A percentile compares a stretch with the other conserved stretches of the same genome.
Conservation (phyloP, 2,113 vertebrate species). For the Corythornis cristatus region DNA sequence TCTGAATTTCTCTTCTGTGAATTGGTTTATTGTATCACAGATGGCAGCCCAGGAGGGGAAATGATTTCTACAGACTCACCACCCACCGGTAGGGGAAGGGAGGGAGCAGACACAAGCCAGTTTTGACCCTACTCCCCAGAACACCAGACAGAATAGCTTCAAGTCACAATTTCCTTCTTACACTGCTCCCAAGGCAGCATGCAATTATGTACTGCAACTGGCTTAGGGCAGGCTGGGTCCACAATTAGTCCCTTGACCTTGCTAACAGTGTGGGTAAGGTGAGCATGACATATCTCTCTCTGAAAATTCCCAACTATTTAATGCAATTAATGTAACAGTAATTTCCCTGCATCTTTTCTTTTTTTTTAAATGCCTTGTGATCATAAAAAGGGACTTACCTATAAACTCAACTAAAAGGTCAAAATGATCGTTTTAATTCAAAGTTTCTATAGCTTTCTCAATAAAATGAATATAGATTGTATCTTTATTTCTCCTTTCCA, state of each 20-base stretch:
- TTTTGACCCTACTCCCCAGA: conserved; percentile 20
- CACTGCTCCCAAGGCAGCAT: conserved; percentile 41
- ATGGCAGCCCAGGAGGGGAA: conserved; percentile 60
- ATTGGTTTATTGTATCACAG: background rate
- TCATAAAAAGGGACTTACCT: conserved; percentile 64
- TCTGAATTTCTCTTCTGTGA: background rate
- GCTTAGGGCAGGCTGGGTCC: conserved; percentile 56
- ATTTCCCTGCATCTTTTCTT: conserved; percentile 29
- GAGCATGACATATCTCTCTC: conserved; percentile 48
- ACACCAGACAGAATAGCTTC: conserved; percentile 39
- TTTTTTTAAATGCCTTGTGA: background rate
- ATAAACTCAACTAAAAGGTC: conserved; percentile 73
- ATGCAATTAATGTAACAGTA: conserved; percentile 56
- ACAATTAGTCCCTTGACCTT: conserved; percentile 68
- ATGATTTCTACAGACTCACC: conserved; percentile 50
- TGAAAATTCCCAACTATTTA: conserved; percentile 74
- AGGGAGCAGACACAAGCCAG: conserved; percentile 26
- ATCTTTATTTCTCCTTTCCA: conserved; percentile 21
- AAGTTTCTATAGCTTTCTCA: conserved; percentile 27
- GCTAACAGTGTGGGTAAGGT: conserved; percentile 53
- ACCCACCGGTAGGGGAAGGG: conserved; percentile 38
- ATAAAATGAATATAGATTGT: conserved; percentile 19
- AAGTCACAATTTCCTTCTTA: conserved; percentile 63
- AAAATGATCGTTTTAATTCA: conserved; percentile 56
- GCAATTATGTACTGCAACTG: conserved; percentile 58